Evolutionary conservation across 2,888 invertebrate species (phyloP), one percentile per base, ranked within the genome.

Genomic region (Agrochola macilenta): DNA sequence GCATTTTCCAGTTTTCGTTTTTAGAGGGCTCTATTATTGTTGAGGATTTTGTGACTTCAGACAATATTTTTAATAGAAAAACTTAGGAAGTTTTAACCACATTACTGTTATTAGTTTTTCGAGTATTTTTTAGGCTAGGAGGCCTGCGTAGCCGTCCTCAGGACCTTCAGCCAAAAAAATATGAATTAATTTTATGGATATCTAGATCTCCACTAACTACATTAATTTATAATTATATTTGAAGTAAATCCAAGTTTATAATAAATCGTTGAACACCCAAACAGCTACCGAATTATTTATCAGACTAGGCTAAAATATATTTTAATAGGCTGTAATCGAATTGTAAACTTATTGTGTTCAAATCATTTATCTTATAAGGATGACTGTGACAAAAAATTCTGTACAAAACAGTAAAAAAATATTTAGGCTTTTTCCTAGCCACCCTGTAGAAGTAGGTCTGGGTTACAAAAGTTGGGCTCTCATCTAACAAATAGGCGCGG

Each of bases 381-480:
- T n/a, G 11, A 57, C n/a, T 49, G 30, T 20, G 8, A 23, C 1
- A n/a, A 58, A 83, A 54, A 35, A n/a, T 43, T 35, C 2, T 35
- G 7, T n/a, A 64, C 26, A 49, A 58, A 26, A 43, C 11, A 17
- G 5, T 4, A 7, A 14, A 43, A 58, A 58, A 35, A 60, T 30
- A 26, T n/a, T n/a, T 2, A 0, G 26, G 3, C 35, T 20, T 52
- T 58, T 80, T 84, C 26, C 49, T 30, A 20, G 35, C 60, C 83
- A 79, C 14, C 58, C 82, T 80, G 57, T 78, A 68, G 66, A 88
- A 81, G 76, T 87, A 68, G 87, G 82, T 88, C 89, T 88, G 54
- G 77, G 85, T 82, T 82, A 83, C 78, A 69, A 69, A 82, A 81
- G 57, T 88, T 80, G 46, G 69, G 68, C 39, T 65, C 71, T 69